Base-by-base conservation (phyloP, 2,113 vertebrate genomes). In the Phalacrocorax pelagicus region DNA sequence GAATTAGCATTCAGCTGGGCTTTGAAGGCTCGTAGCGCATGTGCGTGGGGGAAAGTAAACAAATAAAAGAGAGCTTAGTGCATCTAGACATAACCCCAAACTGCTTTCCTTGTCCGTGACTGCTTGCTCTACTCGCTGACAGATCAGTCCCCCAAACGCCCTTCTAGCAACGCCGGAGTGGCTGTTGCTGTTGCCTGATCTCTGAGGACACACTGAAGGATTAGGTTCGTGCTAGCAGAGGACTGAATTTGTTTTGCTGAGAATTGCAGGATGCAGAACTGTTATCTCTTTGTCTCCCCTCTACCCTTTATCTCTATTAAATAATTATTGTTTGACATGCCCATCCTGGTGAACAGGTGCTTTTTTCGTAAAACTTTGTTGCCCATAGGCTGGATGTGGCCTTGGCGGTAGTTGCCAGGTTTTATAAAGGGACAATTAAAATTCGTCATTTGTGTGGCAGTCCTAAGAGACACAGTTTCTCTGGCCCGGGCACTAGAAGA, bases 1-100 rank as follows among this genome's bases (percentile, higher is more conserved):
- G 92, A 94, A 96, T 96, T 96, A 95, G 63, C 74, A 92, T 95
- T 95, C 94, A 85, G 58, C 67, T 66, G 84, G 82, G 70, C 47
- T 75, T 93, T 87, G 73, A 80, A 88, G 70, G 81, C 84, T 92
- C 23, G 1, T 38, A 66, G 58, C 72, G 38, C 58, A 40, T 75
- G 78, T 62, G 65, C 18, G 5, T 10, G 26, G 32, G 66, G 51
- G 55, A 55, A 75, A 77, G 65, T 23, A 87, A 93, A 59, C 51
- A 94, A 94, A 81, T 62, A 38, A 61, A 82, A 73, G 54, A 80
- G 54, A 80, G 51, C 83, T 90, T 70, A 77, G 38, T 66, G n/a
- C 51, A 58, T 63, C 78, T 47, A 66, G 66, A 19, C 59, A 38
- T 36, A 85, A 59, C 62, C 46, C 52, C 32, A 47, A 38, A 55